phyloP scores from a whole-genome alignment of 2,113 vertebrate species.

The Sprattus sprattus region DNA sequence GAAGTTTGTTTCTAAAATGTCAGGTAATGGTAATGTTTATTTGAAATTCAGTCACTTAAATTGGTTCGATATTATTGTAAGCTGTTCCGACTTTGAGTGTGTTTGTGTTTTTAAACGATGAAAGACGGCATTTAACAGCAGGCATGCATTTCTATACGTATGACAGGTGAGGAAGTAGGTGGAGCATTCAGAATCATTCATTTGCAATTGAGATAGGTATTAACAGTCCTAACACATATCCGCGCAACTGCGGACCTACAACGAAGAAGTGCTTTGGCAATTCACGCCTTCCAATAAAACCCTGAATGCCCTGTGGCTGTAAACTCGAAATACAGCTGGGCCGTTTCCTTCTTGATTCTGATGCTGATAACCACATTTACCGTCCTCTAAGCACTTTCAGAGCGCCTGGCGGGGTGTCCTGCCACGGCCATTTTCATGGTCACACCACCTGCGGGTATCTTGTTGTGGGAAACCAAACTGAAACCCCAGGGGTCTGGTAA shows the following conservation, averaged over 20 bases:
- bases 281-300: constrained; percentile 41
- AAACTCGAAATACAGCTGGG: constrained; percentile 61
- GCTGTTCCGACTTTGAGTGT: constrained; percentile 18
- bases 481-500: constrained; percentile 56
- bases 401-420: constrained; percentile 55
- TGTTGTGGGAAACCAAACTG: constrained; percentile 75
- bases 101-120: constrained; percentile 17
- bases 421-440: constrained; percentile 76
- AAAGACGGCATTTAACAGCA: not conserved
- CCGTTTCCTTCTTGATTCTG: constrained; percentile 77
- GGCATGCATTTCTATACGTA: constrained; percentile 1
- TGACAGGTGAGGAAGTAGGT: constrained; percentile 63
- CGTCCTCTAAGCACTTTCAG: constrained; percentile 60
- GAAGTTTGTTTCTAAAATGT: not conserved
- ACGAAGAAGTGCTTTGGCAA: constrained; percentile 62
- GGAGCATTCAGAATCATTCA: constrained; percentile 59
- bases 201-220: constrained; percentile 69
- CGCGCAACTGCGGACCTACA: constrained; percentile 41
- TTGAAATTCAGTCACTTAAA: not conserved
- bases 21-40: no score
- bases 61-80: not conserved
- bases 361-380: constrained; percentile 78
- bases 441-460: constrained; percentile 70
- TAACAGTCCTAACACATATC: constrained; percentile 60
- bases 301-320: constrained; percentile 41